These are phyloP conservation scores for Ciconia boyciana DNA, from an alignment of 2,113 vertebrate species.

Conservation along the genomic window DNA sequence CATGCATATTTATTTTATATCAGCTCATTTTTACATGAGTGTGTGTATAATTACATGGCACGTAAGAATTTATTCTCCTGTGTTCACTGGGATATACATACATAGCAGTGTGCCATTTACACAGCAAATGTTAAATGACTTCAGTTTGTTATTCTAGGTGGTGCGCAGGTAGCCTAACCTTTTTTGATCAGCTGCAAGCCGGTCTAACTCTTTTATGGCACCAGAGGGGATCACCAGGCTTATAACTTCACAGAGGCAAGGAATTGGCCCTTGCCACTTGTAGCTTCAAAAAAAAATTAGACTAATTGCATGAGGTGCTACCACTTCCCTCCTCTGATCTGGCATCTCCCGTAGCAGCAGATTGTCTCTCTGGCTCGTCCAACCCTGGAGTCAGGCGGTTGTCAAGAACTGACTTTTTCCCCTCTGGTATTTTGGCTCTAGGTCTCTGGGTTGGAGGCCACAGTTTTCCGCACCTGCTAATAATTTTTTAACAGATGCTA, in stretches of 20 bases:
- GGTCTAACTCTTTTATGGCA: not conserved
- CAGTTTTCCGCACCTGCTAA: slow-evolving; percentile 60
- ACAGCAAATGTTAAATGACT: not conserved
- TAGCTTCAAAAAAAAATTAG: not conserved
- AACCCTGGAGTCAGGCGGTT: slow-evolving; percentile 32
- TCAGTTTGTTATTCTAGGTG: not conserved
- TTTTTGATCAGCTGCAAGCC: not conserved
- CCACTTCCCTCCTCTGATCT: not conserved
- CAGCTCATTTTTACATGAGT: not conserved
- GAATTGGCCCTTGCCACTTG: not conserved
- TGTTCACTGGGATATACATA: not conserved
- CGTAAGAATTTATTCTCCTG: not conserved
- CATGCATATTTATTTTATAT: slow-evolving; percentile 12
- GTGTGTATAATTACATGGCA: not conserved
- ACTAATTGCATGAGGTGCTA: not conserved
- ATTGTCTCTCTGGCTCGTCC: slow-evolving; percentile 43
- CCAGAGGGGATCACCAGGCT: not conserved
- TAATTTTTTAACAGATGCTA: slow-evolving; percentile 58
- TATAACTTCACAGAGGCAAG: not conserved
- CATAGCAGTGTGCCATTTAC: not conserved
- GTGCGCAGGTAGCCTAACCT: not conserved
- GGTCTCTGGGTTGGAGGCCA: slow-evolving; percentile 6
- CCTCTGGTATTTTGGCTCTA: slow-evolving; percentile 58
- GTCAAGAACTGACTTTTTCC: slow-evolving; percentile 30
- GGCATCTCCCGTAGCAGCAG: slow-evolving; percentile 39